Percentiles rank a stretch among this genome's conserved stretches.
Evolutionary conservation across 1,140 invertebrate species (phyloP).

Genomic region (Adelges cooleyi): DNA sequence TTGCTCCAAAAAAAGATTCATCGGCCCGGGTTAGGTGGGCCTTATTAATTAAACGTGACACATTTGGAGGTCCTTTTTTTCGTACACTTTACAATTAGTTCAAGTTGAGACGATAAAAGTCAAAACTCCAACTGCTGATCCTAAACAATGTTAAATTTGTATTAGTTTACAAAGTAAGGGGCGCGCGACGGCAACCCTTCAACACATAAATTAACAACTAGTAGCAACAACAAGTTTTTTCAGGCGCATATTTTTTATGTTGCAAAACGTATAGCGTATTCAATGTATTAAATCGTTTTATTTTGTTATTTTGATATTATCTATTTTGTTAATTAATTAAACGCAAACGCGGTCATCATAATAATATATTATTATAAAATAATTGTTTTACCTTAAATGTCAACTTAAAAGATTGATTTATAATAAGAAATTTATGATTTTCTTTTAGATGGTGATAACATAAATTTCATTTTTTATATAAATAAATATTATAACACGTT

Average conservation of each 20-base stretch:
- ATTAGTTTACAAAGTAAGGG: conserved; percentile 12
- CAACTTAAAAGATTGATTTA: too few relatives aligned
- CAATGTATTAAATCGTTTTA: too few relatives aligned
- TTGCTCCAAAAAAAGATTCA: conserved; percentile 5
- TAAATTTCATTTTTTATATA: too few relatives aligned
- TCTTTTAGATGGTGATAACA: too few relatives aligned
- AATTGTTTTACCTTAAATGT: too few relatives aligned
- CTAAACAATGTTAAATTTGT: neutral
- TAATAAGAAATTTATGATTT: too few relatives aligned
- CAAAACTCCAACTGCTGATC: neutral
- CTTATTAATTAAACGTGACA: conserved; percentile 28
- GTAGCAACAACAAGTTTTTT: neutral
- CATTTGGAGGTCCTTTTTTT: neutral
- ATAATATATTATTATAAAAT: too few relatives aligned
- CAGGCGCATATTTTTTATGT: conserved; percentile 3
- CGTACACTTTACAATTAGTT: conserved; percentile 3
- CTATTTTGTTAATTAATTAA: too few relatives aligned
- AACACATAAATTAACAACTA: neutral
- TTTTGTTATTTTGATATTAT: too few relatives aligned
- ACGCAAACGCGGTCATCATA: too few relatives aligned
- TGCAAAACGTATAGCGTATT: too few relatives aligned
- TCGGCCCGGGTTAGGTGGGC: neutral
- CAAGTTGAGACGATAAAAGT: conserved; percentile 9
- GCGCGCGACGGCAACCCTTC: neutral
- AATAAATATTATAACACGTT: too few relatives aligned